A percentile compares a stretch with the other conserved stretches of the same genome.
phyloP scores from a whole-genome alignment of 2,797 vertebrate species.

The Hephaestus fuliginosus region DNA sequence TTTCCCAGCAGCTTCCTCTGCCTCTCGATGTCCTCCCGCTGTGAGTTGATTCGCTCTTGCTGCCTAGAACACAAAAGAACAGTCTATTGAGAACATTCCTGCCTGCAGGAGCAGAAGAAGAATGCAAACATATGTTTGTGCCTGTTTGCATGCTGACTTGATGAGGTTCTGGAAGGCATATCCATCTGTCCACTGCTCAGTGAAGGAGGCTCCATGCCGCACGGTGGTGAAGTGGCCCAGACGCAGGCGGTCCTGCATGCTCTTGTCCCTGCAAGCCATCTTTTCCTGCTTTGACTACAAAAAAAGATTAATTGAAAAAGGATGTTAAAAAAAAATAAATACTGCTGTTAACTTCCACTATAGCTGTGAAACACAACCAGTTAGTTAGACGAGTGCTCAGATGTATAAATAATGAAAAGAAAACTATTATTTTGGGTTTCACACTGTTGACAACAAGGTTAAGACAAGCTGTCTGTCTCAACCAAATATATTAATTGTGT shows the following conservation, averaged over 20 bases:
- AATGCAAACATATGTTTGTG: not conserved
- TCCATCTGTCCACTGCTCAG: slow-evolving; percentile 98
- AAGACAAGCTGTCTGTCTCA: not conserved
- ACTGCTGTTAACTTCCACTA: not conserved
- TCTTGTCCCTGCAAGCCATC: slow-evolving; percentile 97
- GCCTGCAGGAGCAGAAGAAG: not conserved
- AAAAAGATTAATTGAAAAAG: not conserved
- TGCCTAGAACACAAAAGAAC: slow-evolving; percentile 84
- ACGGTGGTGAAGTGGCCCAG: slow-evolving; percentile 98
- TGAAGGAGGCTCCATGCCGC: slow-evolving; percentile 96
- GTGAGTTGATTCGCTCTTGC: slow-evolving; percentile 96
- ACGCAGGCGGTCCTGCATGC: slow-evolving; percentile 97
- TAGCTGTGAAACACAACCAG: not conserved
- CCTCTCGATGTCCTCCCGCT: slow-evolving; percentile 97
- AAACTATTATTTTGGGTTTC: not conserved
- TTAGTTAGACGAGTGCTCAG: no score
- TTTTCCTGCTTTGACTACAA: slow-evolving; percentile 97
- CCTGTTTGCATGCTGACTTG: slow-evolving; percentile 88
- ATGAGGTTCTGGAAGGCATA: slow-evolving; percentile 99
- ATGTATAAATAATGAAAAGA: not conserved
- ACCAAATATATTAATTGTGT: slow-evolving; percentile 3
- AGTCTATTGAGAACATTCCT: slow-evolving; percentile 2
- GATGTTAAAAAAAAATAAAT: not conserved
- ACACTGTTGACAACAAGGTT: not conserved
- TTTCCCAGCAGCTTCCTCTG: slow-evolving; percentile 97